These are phyloP conservation scores for Apeltes quadracus DNA, from an alignment of 2,113 vertebrate genomes.

Conservation along the genomic window DNA sequence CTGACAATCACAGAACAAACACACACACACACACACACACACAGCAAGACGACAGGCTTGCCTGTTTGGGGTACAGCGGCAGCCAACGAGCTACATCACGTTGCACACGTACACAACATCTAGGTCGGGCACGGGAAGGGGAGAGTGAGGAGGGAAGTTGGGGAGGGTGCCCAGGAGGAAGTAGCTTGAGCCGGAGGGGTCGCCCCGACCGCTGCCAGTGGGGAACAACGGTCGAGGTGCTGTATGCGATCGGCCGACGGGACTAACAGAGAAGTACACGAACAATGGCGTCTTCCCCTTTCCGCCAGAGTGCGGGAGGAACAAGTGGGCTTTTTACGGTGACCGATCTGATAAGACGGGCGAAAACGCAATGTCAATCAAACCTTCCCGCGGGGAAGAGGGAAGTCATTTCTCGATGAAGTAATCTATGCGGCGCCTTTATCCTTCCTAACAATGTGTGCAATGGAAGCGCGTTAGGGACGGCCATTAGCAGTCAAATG, in stretches of 20 bases:
- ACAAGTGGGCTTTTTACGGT: not conserved
- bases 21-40: not conserved
- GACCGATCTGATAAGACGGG: not conserved
- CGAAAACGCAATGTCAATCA: too few relatives aligned
- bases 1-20: constrained; percentile 3
- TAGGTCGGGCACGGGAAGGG: not conserved
- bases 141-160: not conserved
- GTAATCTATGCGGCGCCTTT: constrained; percentile 26
- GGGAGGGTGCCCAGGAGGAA: constrained; percentile 30
- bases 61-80: not conserved
- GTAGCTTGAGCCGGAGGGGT: not conserved
- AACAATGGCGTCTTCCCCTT: constrained; percentile 57
- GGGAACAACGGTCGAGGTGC: constrained; percentile 10
- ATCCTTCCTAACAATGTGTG: constrained; percentile 45
- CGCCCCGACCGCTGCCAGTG: not conserved
- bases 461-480: constrained; percentile 40
- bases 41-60: not conserved
- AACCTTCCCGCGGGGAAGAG: too few relatives aligned
- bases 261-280: constrained; percentile 25
- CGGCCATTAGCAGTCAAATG: constrained; percentile 53
- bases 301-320: not conserved
- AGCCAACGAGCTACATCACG: constrained; percentile 20
- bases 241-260: constrained; percentile 29
- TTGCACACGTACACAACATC: not conserved
- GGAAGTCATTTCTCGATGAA: too few relatives aligned